Base-by-base conservation (phyloP, 2,888 invertebrate genomes). In the Patella depressa region DNA sequence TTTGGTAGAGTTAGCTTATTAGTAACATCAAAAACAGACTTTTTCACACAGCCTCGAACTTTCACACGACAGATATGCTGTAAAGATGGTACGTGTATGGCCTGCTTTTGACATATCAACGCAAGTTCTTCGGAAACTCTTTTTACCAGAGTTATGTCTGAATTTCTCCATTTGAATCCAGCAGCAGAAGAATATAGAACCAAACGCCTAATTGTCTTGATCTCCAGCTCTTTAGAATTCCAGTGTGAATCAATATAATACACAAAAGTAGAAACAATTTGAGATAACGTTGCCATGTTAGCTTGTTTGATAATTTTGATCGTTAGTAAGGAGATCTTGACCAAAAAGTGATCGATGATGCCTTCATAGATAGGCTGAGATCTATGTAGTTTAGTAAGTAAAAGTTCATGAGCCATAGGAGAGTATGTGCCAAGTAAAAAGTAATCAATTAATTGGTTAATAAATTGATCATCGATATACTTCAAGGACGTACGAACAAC, bases 231-330 rank as follows among this genome's bases (percentile, higher is more conserved):
- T 11, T 82, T 79, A 14, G 79, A 82, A 45, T 84, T 76, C 87
- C 87, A 87, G 79, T 88, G 85, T 2, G 86, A 87, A 53, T 87
- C 88, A 15, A 85, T 72, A 74, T 87, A 88, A 78, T 87, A 86
- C 15, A 82, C 83, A 78, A 88, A 83, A 24, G 85, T 83, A 59
- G 82, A 82, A 1, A 87, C 82, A 7, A 86, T 79, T 24, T 79
- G 80, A 45, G 81, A 79, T 17, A 87, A 80, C 2, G 79, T 78
- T 54, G 80, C 74, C 2, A 78, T 79, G 77, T 79, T 79, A 3
- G 83, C 79, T 53, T 75, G 78, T 73, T 84, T 84, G 12, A 88
- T 77, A 4, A 88, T 82, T 80, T 87, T 87, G 34, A 86, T 81
- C 4, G 87, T 86, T 74, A 87, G 86, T 65, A 81, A 81, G 69